Conservation (phyloP, 2,888 invertebrate species). For the Gandaritis pyraliata region DNA sequence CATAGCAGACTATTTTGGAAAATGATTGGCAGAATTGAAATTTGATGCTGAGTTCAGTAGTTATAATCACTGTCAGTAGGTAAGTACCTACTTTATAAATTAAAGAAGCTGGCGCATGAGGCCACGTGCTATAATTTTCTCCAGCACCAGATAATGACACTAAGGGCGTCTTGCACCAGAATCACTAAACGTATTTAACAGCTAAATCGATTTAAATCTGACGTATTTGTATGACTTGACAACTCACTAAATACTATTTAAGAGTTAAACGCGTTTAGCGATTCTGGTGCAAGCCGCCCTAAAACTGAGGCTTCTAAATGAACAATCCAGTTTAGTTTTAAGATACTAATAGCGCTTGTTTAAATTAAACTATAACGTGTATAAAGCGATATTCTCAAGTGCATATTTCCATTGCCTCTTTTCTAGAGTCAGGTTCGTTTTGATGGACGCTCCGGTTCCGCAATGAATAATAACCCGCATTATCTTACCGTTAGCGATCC, state of each 20-base stretch:
- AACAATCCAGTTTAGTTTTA: neutral
- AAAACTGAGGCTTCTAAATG: no score
- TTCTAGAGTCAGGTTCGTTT: constrained; percentile 37
- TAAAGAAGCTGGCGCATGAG: no score
- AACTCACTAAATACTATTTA: no score
- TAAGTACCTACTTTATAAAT: no score
- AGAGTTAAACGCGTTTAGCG: no score
- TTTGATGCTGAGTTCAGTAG: neutral
- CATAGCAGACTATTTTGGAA: neutral
- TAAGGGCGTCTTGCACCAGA: no score
- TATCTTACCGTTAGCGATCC: constrained; percentile 56
- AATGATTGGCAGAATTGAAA: neutral
- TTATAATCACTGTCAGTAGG: neutral
- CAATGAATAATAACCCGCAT: constrained; percentile 53
- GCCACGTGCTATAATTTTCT: no score
- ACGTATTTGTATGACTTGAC: no score
- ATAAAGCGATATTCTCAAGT: neutral
- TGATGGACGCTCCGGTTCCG: constrained; percentile 52
- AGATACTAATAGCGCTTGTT: neutral
- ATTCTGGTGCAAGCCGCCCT: no score
- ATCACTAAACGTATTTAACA: no score
- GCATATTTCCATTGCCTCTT: constrained; percentile 1
- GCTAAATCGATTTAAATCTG: no score
- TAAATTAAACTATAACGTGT: neutral
- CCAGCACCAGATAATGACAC: no score